Conservation (phyloP, 1,140 invertebrate genomes). For the Cephus cinctus region DNA sequence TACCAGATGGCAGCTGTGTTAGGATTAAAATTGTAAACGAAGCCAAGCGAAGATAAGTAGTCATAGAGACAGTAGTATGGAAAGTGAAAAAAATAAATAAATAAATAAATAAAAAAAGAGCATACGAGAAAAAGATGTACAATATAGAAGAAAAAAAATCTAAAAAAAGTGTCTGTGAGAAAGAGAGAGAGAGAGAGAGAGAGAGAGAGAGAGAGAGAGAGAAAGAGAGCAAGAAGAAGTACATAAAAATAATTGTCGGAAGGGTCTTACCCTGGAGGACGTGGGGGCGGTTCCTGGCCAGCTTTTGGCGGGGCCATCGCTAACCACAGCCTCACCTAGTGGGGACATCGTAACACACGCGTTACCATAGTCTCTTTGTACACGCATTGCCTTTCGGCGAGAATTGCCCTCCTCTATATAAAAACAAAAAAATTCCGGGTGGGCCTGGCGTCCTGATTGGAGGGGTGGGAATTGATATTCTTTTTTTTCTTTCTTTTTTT, state of each 20-base stretch:
- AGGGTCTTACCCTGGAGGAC: constrained; percentile 65
- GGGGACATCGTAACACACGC: constrained; percentile 51
- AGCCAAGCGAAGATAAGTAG: background rate
- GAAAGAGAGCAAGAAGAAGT: constrained; percentile 17
- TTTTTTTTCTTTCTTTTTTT: too few species aligned
- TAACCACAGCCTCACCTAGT: constrained; percentile 58
- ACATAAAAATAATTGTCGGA: constrained; percentile 54
- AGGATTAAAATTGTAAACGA: background rate
- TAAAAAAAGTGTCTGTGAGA: constrained; percentile 1
- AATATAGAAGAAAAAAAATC: too few species aligned
- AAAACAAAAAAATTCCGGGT: too few species aligned
- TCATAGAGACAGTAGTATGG: background rate
- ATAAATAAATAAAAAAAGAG: constrained; percentile 32
- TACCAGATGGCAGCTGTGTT: too few species aligned
- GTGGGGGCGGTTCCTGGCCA: constrained; percentile 57
- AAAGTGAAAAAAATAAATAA: constrained; percentile 15
- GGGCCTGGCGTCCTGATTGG: too few species aligned
- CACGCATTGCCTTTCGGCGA: constrained; percentile 32
- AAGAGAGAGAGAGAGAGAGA: constrained; percentile 8
- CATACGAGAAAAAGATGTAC: constrained; percentile 49
- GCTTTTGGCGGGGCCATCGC: constrained; percentile 56
- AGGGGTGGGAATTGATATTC: too few species aligned
- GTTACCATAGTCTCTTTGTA: constrained; percentile 40
- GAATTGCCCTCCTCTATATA: too few species aligned
- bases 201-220: constrained; percentile 3